Evolutionary conservation across 2,888 invertebrate genomes (phyloP), one percentile per base, ranked within the genome.

Genomic region (Drosophila kambysellisi): DNA sequence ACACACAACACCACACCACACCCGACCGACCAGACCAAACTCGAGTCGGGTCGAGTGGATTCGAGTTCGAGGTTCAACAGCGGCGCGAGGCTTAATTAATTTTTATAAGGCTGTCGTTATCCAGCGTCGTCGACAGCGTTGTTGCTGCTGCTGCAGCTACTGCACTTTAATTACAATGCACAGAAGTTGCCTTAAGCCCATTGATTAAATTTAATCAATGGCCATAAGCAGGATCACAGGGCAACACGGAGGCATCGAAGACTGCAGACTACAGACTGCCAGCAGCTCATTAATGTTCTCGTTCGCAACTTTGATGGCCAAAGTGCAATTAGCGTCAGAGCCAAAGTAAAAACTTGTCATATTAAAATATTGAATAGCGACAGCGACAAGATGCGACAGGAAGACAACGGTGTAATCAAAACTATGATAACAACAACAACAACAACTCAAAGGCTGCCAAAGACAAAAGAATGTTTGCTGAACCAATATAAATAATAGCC

Each of bases 151-250:
- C 32, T 25, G 32, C 32, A 30, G 43, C 33, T 35, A 62, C 70
- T 88, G 88, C 88, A 88, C 90, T 86, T 86, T 86, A 86, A 86
- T 86, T 89, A 86, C 85, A 88, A 81, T 83, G 90, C 86, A 89
- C 84, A 60, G 74, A 70, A 89, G 90, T 85, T 85, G 85, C 86
- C 85, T 89, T 86, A 89, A 88, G 90, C 85, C 83, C 88, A 86
- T 88, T 86, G 85, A 86, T 86, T 86, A 86, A 89, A 76, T 71
- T 88, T 90, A 89, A 86, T 86, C 85, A 86, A 90, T 86, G 90
- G 78, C 83, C 83, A 86, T 83, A 85, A 89, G 81, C 86, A 80
- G 81, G 66, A 82, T 77, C 70, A 68, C 79, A 62, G 30, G 52
- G 46, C 67, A 33, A 52, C 17, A 30, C 56, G 35, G 58, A 57